These are phyloP conservation scores for Vombatus ursinus DNA, from an alignment of 2,113 vertebrate species.

Conservation along the genomic window DNA sequence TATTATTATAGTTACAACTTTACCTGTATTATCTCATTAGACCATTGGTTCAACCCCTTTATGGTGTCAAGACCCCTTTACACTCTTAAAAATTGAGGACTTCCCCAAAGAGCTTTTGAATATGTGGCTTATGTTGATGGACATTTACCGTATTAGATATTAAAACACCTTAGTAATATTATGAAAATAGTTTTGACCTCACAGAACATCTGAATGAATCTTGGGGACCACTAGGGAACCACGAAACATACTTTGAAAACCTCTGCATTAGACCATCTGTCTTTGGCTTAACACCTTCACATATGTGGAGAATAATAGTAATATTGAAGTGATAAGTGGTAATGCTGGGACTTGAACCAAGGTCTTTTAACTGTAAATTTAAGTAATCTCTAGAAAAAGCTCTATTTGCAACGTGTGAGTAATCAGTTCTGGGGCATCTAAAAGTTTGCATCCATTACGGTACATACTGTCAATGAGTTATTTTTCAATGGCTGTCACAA, in stretches of 20 bases:
- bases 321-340: not conserved
- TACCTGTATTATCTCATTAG: not conserved
- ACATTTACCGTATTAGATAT: too few species aligned
- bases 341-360: not conserved
- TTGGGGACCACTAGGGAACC: too few species aligned
- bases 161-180: too few species aligned
- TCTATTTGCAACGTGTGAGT: not conserved
- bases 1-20: not conserved
- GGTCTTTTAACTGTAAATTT: not conserved
- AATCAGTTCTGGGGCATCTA: not conserved
- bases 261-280: not conserved
- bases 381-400: not conserved
- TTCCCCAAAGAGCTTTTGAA: not conserved
- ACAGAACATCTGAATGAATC: too few species aligned
- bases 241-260: too few species aligned
- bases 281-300: not conserved
- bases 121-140: too few species aligned
- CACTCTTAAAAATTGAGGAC: not conserved
- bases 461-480: not conserved
- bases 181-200: too few species aligned
- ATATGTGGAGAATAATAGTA: not conserved
- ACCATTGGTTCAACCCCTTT: not conserved
- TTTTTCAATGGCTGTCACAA: constrained; percentile 39
- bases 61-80: not conserved
- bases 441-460: not conserved